phyloP scores from a whole-genome alignment of 2,888 invertebrate genomes.

The Ichneumoninae sp. region DNA sequence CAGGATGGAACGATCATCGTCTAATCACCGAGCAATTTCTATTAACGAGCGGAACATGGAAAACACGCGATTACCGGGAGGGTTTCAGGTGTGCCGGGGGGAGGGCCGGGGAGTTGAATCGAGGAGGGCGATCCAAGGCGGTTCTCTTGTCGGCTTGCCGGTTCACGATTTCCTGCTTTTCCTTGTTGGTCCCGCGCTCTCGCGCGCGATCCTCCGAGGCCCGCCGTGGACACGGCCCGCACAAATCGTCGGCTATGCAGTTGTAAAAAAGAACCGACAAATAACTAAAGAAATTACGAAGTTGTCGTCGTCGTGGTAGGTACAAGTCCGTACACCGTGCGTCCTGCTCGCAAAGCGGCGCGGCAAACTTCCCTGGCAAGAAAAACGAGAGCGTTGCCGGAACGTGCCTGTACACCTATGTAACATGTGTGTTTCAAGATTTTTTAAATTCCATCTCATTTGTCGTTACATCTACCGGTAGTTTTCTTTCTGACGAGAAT shows the following conservation, averaged over 20 bases:
- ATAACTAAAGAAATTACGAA: constrained; percentile 59
- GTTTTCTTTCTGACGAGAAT: constrained; percentile 22
- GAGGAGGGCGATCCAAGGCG: constrained; percentile 39
- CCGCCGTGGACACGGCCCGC: constrained; percentile 31
- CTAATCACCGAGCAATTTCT: constrained; percentile 67
- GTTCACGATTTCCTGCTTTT: constrained; percentile 66
- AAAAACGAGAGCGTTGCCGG: constrained; percentile 61
- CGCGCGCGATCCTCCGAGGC: constrained; percentile 8
- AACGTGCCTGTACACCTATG: constrained; percentile 52
- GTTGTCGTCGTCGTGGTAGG: constrained; percentile 58
- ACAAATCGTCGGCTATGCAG: constrained; percentile 51
- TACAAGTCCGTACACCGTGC: constrained; percentile 40
- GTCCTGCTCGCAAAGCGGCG: constrained; percentile 34
- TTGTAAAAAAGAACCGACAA: constrained; percentile 56
- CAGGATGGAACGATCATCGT: constrained; percentile 64
- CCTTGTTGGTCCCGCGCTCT: constrained; percentile 56
- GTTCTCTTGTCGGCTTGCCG: constrained; percentile 45
- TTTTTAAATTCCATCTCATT: constrained; percentile 60
- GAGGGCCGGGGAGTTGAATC: constrained; percentile 15
- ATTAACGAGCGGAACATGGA: constrained; percentile 67
- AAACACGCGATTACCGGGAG: constrained; percentile 63
- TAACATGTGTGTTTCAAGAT: constrained; percentile 58
- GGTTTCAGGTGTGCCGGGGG: constrained; percentile 40
- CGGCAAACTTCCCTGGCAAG: constrained; percentile 37
- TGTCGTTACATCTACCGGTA: constrained; percentile 40